These are phyloP conservation scores for Nymphalis urticae DNA, from an alignment of 2,888 invertebrate genomes.

Conservation along the genomic window DNA sequence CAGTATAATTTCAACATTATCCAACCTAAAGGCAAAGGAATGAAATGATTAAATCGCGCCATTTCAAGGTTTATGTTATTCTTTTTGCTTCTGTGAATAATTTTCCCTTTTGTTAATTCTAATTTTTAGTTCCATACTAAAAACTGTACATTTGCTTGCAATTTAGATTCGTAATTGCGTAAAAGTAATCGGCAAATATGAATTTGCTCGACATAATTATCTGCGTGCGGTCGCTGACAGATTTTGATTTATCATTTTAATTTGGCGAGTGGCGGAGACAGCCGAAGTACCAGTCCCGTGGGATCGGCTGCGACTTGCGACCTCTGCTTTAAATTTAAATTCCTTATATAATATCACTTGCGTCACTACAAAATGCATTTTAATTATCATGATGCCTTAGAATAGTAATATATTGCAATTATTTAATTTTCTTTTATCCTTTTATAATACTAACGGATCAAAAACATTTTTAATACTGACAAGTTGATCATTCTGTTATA, in stretches of 20 bases:
- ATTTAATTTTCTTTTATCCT: too few species aligned
- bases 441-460: too few species aligned
- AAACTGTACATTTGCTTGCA: background rate
- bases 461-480: too few species aligned
- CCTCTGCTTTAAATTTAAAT: conserved; percentile 67
- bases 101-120: conserved; percentile 4
- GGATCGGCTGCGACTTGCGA: conserved; percentile 50
- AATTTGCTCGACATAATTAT: conserved; percentile 18
- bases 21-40: conserved; percentile 63
- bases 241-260: conserved; percentile 80
- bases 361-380: conserved; percentile 54
- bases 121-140: background rate
- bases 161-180: too few species aligned
- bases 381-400: conserved; percentile 38
- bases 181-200: conserved; percentile 5
- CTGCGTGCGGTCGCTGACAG: conserved; percentile 50
- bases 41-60: conserved; percentile 69
- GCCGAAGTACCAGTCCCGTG: conserved; percentile 59
- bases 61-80: conserved; percentile 50
- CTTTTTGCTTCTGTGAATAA: conserved; percentile 37
- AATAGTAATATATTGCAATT: background rate
- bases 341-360: conserved; percentile 65
- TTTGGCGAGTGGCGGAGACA: conserved; percentile 71
- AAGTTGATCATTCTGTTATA: too few species aligned
- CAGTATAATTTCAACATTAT: conserved; percentile 71